A percentile compares a stretch with the other conserved stretches of the same genome.
Conservation (phyloP, 2,113 vertebrate genomes). For the Ictalurus punctatus region DNA sequence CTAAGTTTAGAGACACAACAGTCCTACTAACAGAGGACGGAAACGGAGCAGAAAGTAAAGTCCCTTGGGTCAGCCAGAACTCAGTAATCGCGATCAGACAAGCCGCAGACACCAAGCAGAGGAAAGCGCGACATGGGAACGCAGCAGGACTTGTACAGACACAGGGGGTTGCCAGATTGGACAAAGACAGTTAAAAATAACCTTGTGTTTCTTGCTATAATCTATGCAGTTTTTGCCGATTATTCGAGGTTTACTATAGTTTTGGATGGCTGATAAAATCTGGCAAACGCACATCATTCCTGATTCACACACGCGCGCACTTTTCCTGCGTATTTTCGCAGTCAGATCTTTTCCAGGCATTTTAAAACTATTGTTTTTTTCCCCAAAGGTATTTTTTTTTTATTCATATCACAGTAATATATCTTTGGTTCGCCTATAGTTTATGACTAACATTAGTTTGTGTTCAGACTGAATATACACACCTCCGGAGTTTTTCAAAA, state of each 20-base stretch:
- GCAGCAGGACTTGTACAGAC: constrained; percentile 21
- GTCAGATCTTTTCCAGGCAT: background rate
- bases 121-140: constrained; percentile 78
- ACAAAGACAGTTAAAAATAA: background rate
- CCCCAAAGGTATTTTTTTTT: background rate
- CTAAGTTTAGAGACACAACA: constrained; percentile 20
- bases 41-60: constrained; percentile 63
- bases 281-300: background rate
- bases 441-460: background rate
- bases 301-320: background rate
- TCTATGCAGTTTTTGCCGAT: background rate
- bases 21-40: constrained; percentile 44
- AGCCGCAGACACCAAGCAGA: constrained; percentile 69
- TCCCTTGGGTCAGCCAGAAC: constrained; percentile 66
- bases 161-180: constrained; percentile 1
- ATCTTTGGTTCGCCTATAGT: background rate
- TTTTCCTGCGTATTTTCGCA: background rate
- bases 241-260: background rate
- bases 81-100: constrained; percentile 63
- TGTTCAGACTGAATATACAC: background rate
- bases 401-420: background rate
- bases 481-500: background rate
- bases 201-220: background rate
- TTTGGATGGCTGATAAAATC: background rate
- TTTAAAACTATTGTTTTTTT: background rate